phyloP scores from a whole-genome alignment of 1,140 invertebrate species.

The Drosophila lacteicornis region DNA sequence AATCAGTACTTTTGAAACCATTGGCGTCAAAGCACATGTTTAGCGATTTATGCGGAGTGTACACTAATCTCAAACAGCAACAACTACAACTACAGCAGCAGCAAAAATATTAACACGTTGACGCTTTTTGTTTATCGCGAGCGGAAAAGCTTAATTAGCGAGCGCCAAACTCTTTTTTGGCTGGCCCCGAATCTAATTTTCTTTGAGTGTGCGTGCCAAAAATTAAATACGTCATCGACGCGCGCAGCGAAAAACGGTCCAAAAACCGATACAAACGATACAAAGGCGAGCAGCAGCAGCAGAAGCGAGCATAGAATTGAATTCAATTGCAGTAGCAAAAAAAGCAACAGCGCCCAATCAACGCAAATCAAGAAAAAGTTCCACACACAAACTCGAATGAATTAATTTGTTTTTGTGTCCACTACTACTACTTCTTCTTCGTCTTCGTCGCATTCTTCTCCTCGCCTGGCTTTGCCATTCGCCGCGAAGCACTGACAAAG shows the following conservation, averaged over 20 bases:
- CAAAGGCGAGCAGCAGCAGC: slow-evolving; percentile 21
- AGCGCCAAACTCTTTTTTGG: slow-evolving; percentile 23
- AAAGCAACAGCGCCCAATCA: slow-evolving; percentile 47
- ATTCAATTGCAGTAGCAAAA: slow-evolving; percentile 62
- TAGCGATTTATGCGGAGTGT: slow-evolving; percentile 51
- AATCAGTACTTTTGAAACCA: slow-evolving; percentile 73
- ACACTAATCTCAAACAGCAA: slow-evolving; percentile 46
- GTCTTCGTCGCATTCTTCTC: slow-evolving; percentile 3
- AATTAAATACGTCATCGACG: slow-evolving; percentile 76
- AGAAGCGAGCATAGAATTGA: slow-evolving; percentile 44
- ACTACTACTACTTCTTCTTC: not conserved
- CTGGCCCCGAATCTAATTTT: slow-evolving; percentile 53
- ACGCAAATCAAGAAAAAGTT: slow-evolving; percentile 69
- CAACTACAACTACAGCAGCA: slow-evolving; percentile 15
- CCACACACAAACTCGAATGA: slow-evolving; percentile 50
- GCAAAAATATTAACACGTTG: slow-evolving; percentile 59
- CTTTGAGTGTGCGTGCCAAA: slow-evolving; percentile 64
- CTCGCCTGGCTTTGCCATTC: slow-evolving; percentile 45
- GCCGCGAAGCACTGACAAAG: slow-evolving; percentile 38
- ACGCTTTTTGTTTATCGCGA: slow-evolving; percentile 61
- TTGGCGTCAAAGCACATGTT: slow-evolving; percentile 68
- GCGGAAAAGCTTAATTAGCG: slow-evolving; percentile 56
- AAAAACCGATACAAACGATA: slow-evolving; percentile 20
- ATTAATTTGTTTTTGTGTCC: slow-evolving; percentile 73
- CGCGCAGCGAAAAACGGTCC: slow-evolving; percentile 56